phyloP scores from a whole-genome alignment of 1,140 invertebrate species.

The Delia radicum region DNA sequence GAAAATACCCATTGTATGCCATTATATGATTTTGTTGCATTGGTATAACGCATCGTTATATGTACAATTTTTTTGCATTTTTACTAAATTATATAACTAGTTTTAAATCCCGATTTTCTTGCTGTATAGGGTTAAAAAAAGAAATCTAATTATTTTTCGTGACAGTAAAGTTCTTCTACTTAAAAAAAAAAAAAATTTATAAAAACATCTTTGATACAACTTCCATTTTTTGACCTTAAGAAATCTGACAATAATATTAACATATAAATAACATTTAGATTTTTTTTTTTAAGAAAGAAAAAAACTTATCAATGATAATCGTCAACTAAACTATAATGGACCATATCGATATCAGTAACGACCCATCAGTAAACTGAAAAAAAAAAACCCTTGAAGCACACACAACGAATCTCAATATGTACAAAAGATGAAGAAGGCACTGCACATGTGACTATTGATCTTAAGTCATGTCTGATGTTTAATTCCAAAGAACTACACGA shows the following conservation, averaged over 20 bases:
- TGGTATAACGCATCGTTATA: too few species aligned
- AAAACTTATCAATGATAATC: constrained; percentile 2
- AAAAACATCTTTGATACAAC: too few species aligned
- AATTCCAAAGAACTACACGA: constrained; percentile 4
- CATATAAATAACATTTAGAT: constrained; percentile 2
- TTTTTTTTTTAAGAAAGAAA: background rate
- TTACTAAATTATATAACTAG: too few species aligned
- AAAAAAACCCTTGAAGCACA: too few species aligned
- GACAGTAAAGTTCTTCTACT: too few species aligned
- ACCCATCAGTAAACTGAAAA: background rate
- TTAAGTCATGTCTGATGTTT: background rate
- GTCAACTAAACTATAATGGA: constrained; percentile 1
- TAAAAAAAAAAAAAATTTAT: too few species aligned
- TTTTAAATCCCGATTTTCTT: too few species aligned
- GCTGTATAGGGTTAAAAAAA: too few species aligned
- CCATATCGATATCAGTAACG: background rate
- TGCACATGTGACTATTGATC: background rate
- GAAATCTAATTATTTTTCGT: too few species aligned
- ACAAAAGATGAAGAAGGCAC: background rate
- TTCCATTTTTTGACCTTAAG: background rate
- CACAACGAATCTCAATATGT: background rate
- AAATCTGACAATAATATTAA: background rate
- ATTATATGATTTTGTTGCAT: too few species aligned
- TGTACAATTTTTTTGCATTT: too few species aligned
- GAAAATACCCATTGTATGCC: too few species aligned